Conservation (phyloP, 2,113 vertebrate species). For the Conger conger region DNA sequence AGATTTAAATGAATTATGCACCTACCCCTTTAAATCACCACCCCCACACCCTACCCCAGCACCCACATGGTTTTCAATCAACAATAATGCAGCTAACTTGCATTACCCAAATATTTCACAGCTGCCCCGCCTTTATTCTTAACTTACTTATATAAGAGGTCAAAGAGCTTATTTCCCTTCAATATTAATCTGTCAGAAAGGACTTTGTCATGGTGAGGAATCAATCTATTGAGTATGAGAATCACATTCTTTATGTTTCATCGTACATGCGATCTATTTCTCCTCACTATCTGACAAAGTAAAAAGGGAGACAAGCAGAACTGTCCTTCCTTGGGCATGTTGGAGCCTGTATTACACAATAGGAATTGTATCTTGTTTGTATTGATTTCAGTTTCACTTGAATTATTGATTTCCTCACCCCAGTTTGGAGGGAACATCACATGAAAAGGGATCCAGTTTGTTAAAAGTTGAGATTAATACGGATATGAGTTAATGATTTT, state of each 20-base stretch:
- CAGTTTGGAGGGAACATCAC: neutral
- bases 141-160: neutral
- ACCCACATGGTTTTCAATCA: neutral
- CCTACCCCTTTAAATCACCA: neutral
- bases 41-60: neutral
- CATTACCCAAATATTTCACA: neutral
- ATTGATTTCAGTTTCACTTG: constrained; percentile 11
- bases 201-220: neutral
- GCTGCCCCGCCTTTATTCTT: neutral
- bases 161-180: neutral
- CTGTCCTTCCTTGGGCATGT: neutral
- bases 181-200: neutral
- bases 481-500: constrained; percentile 6
- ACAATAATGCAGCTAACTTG: constrained; percentile 4
- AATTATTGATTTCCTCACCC: neutral
- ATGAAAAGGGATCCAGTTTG: constrained; percentile 6
- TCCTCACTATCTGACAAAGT: neutral
- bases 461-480: constrained; percentile 1
- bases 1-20: neutral
- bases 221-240: neutral
- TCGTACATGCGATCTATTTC: neutral
- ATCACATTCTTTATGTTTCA: neutral
- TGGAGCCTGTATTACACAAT: neutral
- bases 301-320: neutral
- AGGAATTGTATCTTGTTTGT: constrained; percentile 3